A percentile compares a stretch with the other conserved stretches of the same genome.
These are phyloP conservation scores for Hypanus sabinus DNA, from an alignment of 2,113 vertebrate genomes.

Conservation along the genomic window DNA sequence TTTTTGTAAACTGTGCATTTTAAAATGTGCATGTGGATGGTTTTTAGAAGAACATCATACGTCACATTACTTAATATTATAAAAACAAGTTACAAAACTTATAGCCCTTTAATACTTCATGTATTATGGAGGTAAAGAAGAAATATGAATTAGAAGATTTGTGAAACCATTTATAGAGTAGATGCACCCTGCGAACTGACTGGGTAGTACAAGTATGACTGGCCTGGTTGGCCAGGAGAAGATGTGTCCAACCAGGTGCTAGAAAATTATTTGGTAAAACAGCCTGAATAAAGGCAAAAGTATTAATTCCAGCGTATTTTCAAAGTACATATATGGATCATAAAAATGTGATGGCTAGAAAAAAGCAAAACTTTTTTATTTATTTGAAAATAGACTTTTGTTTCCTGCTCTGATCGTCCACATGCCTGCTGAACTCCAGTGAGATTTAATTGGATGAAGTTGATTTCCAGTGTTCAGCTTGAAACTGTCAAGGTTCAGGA, in stretches of 20 bases:
- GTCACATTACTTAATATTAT: background rate
- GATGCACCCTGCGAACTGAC: no score
- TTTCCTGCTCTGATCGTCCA: no score
- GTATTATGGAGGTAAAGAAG: background rate
- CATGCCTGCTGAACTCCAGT: no score
- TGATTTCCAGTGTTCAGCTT: no score
- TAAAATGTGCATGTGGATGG: background rate
- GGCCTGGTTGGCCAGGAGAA: background rate
- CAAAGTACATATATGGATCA: background rate
- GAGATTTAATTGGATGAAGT: no score
- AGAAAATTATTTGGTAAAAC: background rate
- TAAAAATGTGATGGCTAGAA: background rate
- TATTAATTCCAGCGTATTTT: background rate
- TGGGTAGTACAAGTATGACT: no score
- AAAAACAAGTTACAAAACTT: background rate
- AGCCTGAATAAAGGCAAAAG: background rate
- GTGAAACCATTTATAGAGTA: background rate
- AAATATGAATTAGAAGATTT: background rate
- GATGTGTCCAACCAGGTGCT: no score
- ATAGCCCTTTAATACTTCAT: background rate
- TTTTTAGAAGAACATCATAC: background rate
- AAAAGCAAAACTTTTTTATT: no score
- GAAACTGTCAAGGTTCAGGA: no score
- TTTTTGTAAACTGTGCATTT: background rate
- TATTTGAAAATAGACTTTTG: no score